Evolutionary conservation across 1,140 invertebrate species (phyloP).

Genomic region (Protaetia brevitarsis): DNA sequence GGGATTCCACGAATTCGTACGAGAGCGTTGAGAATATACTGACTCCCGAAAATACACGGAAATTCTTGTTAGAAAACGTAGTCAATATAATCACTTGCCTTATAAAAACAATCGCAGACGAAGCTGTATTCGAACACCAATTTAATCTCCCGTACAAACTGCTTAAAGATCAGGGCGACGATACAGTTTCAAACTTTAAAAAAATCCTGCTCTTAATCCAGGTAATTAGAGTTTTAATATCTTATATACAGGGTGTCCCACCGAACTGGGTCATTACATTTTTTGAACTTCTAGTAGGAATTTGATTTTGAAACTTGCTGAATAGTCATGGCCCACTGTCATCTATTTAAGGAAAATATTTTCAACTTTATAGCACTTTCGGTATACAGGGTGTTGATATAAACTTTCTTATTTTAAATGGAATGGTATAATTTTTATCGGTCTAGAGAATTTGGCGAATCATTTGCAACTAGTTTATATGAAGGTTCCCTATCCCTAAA

Average conservation of each 20-base stretch:
- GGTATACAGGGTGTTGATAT: too few relatives aligned
- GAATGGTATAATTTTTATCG: too few relatives aligned
- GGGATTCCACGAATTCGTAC: background rate
- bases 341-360: too few relatives aligned
- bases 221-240: background rate
- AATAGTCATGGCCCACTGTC: too few relatives aligned
- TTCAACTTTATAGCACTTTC: too few relatives aligned
- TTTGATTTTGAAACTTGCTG: too few relatives aligned
- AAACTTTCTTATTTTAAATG: too few relatives aligned
- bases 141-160: slow-evolving; percentile 24
- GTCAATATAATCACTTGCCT: slow-evolving; percentile 35
- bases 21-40: background rate
- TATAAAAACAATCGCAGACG: slow-evolving; percentile 31
- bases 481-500: too few relatives aligned
- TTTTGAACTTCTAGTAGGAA: background rate
- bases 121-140: slow-evolving; percentile 26
- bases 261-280: too few relatives aligned
- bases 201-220: slow-evolving; percentile 5
- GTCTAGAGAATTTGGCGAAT: too few relatives aligned
- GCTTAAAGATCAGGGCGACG: background rate
- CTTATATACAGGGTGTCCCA: too few relatives aligned
- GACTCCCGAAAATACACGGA: background rate
- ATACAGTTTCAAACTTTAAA: slow-evolving; percentile 11
- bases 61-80: slow-evolving; percentile 33
- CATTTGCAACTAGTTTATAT: too few relatives aligned